Conservation (phyloP, 2,888 invertebrate genomes). For the Scaeva pyrastri region DNA sequence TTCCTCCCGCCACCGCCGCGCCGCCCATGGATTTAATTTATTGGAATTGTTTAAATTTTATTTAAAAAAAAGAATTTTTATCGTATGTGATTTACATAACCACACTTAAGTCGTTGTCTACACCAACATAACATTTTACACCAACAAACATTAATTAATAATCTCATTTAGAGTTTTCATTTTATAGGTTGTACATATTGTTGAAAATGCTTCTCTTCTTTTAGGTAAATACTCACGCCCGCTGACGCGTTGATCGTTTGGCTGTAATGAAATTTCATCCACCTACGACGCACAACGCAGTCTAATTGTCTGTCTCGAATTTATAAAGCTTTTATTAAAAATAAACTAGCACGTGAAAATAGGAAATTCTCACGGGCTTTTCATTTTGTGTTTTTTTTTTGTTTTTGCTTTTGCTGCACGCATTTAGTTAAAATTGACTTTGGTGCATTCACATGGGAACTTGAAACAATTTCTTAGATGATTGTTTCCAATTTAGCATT, state of each 20-base stretch:
- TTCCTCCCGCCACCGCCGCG: too few relatives aligned
- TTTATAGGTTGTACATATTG: conserved; percentile 22
- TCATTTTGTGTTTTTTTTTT: conserved; percentile 9
- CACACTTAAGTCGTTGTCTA: too few relatives aligned
- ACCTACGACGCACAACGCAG: conserved; percentile 4
- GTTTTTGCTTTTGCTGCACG: neutral
- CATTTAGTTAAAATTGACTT: conserved; percentile 2
- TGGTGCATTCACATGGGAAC: conserved; percentile 32
- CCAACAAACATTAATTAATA: neutral
- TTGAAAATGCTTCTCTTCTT: neutral
- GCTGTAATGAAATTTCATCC: neutral
- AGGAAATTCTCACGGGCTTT: conserved; percentile 18
- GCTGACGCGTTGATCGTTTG: neutral
- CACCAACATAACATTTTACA: too few relatives aligned
- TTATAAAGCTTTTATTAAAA: neutral
- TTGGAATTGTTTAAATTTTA: too few relatives aligned
- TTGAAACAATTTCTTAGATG: conserved; percentile 3
- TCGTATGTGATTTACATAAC: too few relatives aligned
- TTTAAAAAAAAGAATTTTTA: too few relatives aligned
- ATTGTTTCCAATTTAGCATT: conserved; percentile 36
- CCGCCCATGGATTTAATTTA: too few relatives aligned
- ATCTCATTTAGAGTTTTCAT: neutral
- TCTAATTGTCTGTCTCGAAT: conserved; percentile 9
- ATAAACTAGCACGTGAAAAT: conserved; percentile 12
- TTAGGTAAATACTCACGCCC: conserved; percentile 7